Evolutionary conservation across 2,113 vertebrate genomes (phyloP).

Genomic region (Pungitius pungitius): DNA sequence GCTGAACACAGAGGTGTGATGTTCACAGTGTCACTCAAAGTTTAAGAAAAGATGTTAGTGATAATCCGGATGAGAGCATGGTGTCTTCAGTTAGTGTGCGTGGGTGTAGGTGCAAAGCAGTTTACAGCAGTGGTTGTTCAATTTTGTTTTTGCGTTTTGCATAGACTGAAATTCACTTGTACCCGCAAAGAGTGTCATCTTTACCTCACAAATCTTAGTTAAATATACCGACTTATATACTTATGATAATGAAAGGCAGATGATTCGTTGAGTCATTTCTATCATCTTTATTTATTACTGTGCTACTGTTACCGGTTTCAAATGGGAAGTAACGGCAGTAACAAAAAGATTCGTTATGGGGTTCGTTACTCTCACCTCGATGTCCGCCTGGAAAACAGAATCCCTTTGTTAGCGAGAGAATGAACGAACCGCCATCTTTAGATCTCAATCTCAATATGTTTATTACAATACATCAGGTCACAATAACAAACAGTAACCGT

Average conservation of each 20-base stretch:
- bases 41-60: not conserved
- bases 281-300: not conserved
- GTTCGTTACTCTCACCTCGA: no score
- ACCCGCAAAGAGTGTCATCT: no score
- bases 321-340: no score
- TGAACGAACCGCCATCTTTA: no score
- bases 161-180: not conserved
- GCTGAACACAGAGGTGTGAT: slow-evolving; percentile 24
- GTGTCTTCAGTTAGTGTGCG: not conserved
- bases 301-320: no score
- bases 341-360: no score
- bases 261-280: not conserved
- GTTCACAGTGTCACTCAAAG: not conserved
- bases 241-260: not conserved
- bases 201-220: no score
- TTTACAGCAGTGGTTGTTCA: not conserved
- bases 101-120: not conserved
- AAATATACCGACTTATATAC: not conserved
- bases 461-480: no score
- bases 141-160: not conserved
- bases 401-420: no score
- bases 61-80: not conserved
- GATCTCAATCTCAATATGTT: no score
- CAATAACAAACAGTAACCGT: no score
- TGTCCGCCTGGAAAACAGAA: no score